Evolutionary conservation across 2,797 vertebrate genomes (phyloP).

Genomic region (Buphagus erythrorhynchus): DNA sequence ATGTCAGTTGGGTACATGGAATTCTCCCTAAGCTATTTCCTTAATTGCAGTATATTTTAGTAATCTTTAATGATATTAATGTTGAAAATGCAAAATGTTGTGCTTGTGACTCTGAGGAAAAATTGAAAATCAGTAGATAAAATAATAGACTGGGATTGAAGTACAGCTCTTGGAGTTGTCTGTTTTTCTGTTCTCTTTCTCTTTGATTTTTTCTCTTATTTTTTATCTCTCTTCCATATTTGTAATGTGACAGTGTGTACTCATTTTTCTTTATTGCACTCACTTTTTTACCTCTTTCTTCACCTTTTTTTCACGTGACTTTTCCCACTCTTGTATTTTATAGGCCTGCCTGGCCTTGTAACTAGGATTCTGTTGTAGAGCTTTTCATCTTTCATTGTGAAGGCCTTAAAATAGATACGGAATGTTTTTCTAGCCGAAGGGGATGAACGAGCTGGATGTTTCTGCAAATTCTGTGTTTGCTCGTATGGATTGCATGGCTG

Average conservation of each 20-base stretch:
- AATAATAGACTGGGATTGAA: neutral
- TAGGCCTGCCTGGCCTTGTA: neutral
- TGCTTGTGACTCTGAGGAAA: neutral
- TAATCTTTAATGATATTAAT: neutral
- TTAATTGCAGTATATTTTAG: neutral
- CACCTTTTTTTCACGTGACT: neutral
- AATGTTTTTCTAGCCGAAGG: neutral
- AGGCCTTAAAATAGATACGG: neutral
- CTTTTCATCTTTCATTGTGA: neutral
- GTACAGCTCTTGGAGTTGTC: neutral
- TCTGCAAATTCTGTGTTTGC: neutral
- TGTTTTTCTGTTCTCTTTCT: neutral
- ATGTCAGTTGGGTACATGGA: neutral
- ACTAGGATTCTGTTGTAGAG: neutral
- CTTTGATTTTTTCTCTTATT: neutral
- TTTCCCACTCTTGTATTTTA: neutral
- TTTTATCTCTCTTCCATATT: neutral
- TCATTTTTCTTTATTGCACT: neutral
- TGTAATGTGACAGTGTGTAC: neutral
- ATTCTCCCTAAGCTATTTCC: neutral
- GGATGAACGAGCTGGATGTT: neutral
- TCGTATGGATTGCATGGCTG: neutral
- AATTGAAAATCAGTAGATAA: neutral
- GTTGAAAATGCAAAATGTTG: neutral
- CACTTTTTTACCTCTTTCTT: neutral